These are phyloP conservation scores for Pseudomyrmex gracilis DNA, from an alignment of 1,140 invertebrate species.

Conservation along the genomic window DNA sequence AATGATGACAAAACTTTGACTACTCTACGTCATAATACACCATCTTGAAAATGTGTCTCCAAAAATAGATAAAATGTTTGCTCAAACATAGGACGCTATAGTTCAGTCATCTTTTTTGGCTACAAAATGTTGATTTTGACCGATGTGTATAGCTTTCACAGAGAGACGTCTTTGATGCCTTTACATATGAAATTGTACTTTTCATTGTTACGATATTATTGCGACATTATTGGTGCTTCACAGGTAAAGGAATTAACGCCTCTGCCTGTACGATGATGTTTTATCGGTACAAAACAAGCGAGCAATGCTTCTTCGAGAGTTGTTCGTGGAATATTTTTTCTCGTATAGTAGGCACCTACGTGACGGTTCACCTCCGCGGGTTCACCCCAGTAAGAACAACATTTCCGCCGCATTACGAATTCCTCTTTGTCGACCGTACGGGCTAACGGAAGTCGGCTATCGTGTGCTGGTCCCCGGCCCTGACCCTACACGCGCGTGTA, in stretches of 20 bases:
- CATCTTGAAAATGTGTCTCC: not conserved
- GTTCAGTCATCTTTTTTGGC: no score
- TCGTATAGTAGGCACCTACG: conserved; percentile 38
- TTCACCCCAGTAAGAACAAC: conserved; percentile 69
- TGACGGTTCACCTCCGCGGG: conserved; percentile 58
- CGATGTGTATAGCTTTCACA: no score
- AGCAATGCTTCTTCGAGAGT: not conserved
- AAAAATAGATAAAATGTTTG: not conserved
- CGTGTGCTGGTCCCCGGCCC: conserved; percentile 66
- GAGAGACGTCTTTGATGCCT: no score
- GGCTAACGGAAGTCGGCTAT: conserved; percentile 73
- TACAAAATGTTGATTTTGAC: no score
- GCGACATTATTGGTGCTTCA: not conserved
- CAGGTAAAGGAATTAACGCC: not conserved
- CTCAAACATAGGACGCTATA: no score
- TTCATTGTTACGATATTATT: no score
- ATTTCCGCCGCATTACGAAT: conserved; percentile 74
- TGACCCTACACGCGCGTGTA: conserved; percentile 67
- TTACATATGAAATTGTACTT: no score
- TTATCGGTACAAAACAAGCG: conserved; percentile 5
- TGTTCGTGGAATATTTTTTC: conserved; percentile 44
- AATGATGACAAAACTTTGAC: not conserved
- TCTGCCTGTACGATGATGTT: not conserved
- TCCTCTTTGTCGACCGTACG: conserved; percentile 72
- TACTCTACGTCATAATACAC: not conserved